Conservation (phyloP, 2,113 vertebrate genomes). For the Mus spicilegus region DNA sequence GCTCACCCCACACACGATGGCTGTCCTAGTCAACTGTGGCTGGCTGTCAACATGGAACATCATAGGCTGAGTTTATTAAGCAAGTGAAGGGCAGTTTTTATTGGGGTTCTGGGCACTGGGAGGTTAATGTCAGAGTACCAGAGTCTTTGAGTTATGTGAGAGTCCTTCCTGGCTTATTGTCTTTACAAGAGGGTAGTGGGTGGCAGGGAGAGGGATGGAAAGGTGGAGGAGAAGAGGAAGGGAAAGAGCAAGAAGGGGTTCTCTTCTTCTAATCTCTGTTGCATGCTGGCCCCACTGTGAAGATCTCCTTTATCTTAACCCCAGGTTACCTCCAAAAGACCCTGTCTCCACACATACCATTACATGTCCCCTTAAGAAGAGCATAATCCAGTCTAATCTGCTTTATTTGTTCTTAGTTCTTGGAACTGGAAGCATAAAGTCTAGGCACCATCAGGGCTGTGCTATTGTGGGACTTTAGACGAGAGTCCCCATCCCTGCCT, state of each 20-base stretch:
- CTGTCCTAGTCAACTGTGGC: neutral
- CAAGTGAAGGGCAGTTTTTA: neutral
- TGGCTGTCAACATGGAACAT: neutral
- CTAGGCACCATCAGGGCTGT: rapidly evolving
- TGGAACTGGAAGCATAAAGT: too few species aligned
- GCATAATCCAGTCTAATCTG: rapidly evolving
- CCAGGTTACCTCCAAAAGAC: neutral
- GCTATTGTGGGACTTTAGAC: rapidly evolving
- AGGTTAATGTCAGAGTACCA: neutral
- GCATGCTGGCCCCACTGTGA: neutral
- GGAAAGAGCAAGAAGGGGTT: neutral
- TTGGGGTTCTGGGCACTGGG: neutral
- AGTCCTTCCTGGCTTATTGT: neutral
- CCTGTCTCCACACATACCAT: neutral
- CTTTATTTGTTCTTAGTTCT: neutral
- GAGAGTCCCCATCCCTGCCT: rapidly evolving
- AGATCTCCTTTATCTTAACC: neutral
- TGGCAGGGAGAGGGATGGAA: neutral
- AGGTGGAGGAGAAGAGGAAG: neutral
- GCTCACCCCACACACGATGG: rapidly evolving
- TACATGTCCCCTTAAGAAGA: too few species aligned
- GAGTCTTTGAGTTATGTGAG: neutral
- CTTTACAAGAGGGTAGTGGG: neutral
- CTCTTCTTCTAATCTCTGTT: neutral
- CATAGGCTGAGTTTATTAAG: neutral